Conservation (phyloP, 2,888 invertebrate genomes). For the Trissoscelio sp. region DNA sequence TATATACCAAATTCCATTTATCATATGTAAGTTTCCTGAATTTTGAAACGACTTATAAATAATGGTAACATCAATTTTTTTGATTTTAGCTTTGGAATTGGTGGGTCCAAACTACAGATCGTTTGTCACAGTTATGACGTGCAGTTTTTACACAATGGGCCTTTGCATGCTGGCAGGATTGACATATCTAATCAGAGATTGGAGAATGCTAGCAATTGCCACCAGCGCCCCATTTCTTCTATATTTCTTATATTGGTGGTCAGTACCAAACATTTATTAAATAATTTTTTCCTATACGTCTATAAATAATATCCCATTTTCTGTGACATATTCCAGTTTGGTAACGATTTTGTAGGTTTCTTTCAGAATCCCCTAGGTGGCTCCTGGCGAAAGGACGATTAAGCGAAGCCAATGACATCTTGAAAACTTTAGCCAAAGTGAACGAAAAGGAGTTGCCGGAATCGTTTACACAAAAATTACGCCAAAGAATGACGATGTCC, state of each 20-base stretch:
- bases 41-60: neutral
- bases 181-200: slow-evolving; percentile 93
- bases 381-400: slow-evolving; percentile 92
- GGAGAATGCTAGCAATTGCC: slow-evolving; percentile 91
- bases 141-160: slow-evolving; percentile 94
- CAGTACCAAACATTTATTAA: slow-evolving; percentile 77
- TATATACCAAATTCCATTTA: slow-evolving; percentile 97
- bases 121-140: slow-evolving; percentile 96
- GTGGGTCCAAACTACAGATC: slow-evolving; percentile 96
- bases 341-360: slow-evolving; percentile 84
- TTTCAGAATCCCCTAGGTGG: slow-evolving; percentile 97
- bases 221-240: slow-evolving; percentile 94
- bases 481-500: slow-evolving; percentile 88
- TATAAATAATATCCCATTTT: too few relatives aligned
- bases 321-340: slow-evolving; percentile 44
- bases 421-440: slow-evolving; percentile 90
- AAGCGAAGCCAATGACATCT: slow-evolving; percentile 91
- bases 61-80: too few relatives aligned
- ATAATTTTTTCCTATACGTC: too few relatives aligned
- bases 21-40: slow-evolving; percentile 88
- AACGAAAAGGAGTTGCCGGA: slow-evolving; percentile 91
- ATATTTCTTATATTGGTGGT: slow-evolving; percentile 93
- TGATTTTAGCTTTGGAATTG: slow-evolving; percentile 90
- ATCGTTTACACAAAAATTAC: slow-evolving; percentile 89
- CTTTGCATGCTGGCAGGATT: slow-evolving; percentile 92